Base-by-base conservation (phyloP, 2,113 vertebrate genomes). In the Myotis yumanensis region DNA sequence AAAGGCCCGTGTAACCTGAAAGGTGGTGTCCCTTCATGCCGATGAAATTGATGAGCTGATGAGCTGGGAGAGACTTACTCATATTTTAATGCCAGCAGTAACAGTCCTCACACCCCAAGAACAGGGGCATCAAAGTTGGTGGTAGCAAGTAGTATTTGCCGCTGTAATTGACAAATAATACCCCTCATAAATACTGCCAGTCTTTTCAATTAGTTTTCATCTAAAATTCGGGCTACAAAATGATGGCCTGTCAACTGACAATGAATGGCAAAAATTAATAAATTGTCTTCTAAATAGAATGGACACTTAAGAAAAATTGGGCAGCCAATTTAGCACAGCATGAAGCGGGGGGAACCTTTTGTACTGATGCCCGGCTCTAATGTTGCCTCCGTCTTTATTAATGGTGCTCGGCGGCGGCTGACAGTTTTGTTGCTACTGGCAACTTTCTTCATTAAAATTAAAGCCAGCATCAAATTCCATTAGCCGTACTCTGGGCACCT, bases 171-270 rank as follows among this genome's bases (percentile, higher is more conserved):
- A 99, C 98, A 98, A 98, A 99, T 99, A 99, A 99, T 98, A 98
- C 98, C 99, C 98, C 98, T 99, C 99, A 98, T 98, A 98, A 99
- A 98, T 99, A 98, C 98, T 98, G 98, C 98, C 97, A 98, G 98
- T 98, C 98, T 98, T 98, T 99, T 99, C 99, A 99, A 99, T 99
- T 99, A 99, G 99, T 99, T 99, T 99, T 98, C 98, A 97, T 96
- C 98, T 98, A 96, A 98, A 98, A 98, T 98, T 98, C 98, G 0
- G 97, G 97, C 98, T 97, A 97, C 98, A 98, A 98, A 99, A 99
- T 98, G 99, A 99, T 99, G 97, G 98, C 99, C 98, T 99, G 99
- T 99, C 99, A 98, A 98, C 97, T 96, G 98, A 97, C 98, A 98
- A 98, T 99, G 98, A 98, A 99, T 99, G 98, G 98, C 98, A 98